Evolutionary conservation across 2,113 vertebrate species (phyloP), one percentile per base, ranked within the genome.

Genomic region (Indri indri): DNA sequence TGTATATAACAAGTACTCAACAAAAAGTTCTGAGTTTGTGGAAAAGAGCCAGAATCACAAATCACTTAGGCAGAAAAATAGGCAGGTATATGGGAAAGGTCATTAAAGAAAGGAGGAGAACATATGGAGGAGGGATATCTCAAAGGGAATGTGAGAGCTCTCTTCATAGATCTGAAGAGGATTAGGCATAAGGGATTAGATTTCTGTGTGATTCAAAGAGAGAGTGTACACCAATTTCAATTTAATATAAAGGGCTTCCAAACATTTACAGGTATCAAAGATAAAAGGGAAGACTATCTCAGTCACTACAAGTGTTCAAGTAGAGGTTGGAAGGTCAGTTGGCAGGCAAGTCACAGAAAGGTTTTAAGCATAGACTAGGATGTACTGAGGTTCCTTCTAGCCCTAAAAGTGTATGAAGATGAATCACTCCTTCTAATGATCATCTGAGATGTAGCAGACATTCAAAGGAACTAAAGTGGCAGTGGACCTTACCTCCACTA

Each of bases 211-310:
- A 74, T 50, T 88, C 3, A 20, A 73, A 87, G 45, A 42, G 16
- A 54, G 27, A 54, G 5, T 40, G 5, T 22, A 42, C 2, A 25
- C 18, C 59, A 73, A 54, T 45, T 83, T 83, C 23, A 82, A 81
- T 77, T 30, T 81, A 74, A 54, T 25, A 90, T 59, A 80, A 92
- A 94, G n/a, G 54, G 22, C n/a, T 88, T 96, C 70, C 42, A 52
- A 92, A 96, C 81, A 90, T 45, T 61, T 76, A 73, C n/a, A 80
- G 42, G 34, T 80, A 34, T 90, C 70, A 37, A 87, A 66, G 47
- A 88, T 74, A 34, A 79, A 83, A 92, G 18, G 66, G 77, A 74
- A 66, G 74, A 40, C 32, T 25, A 37, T 42, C 86, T 92, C 66
- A 34, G 42, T 63, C 47, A 90, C 57, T 61, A n/a, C 3, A 91